Percentiles rank a stretch among this genome's conserved stretches.
Conservation (phyloP, 2,113 vertebrate species). For the Cephalopterus ornatus region DNA sequence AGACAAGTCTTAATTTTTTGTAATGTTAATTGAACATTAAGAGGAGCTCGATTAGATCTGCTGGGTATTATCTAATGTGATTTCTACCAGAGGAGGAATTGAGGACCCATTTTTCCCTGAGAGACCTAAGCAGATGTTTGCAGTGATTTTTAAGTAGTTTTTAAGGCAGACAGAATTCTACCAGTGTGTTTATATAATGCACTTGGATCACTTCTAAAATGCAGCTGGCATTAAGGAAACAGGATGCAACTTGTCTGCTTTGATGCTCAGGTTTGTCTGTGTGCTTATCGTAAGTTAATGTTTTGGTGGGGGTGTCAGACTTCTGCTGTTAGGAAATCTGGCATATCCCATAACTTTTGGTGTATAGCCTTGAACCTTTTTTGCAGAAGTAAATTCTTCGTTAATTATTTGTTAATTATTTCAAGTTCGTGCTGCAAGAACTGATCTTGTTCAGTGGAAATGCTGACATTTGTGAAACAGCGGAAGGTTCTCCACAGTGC, state of each 20-base stretch:
- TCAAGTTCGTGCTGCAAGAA: rapidly evolving
- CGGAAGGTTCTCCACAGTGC: background rate
- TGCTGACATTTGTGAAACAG: background rate
- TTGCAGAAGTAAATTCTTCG: background rate
- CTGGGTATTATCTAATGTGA: background rate
- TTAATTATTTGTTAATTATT: background rate
- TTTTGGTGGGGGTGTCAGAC: background rate
- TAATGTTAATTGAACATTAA: background rate
- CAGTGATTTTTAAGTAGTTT: background rate
- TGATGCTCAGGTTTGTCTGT: background rate
- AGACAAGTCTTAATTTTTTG: background rate
- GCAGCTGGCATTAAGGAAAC: background rate
- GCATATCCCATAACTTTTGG: background rate
- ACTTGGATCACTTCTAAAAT: background rate
- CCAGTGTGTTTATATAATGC: background rate
- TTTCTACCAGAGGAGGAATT: background rate
- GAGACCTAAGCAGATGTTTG: background rate
- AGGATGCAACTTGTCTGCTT: background rate
- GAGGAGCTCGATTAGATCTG: background rate
- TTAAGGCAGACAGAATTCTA: background rate
- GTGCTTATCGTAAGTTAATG: background rate
- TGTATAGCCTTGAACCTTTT: background rate
- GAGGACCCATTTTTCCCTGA: background rate
- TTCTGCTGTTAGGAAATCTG: background rate
- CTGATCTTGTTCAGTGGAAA: background rate